Percentiles rank a stretch among this genome's conserved stretches.
Conservation (phyloP, 2,888 invertebrate genomes). For the Norana najaformis region DNA sequence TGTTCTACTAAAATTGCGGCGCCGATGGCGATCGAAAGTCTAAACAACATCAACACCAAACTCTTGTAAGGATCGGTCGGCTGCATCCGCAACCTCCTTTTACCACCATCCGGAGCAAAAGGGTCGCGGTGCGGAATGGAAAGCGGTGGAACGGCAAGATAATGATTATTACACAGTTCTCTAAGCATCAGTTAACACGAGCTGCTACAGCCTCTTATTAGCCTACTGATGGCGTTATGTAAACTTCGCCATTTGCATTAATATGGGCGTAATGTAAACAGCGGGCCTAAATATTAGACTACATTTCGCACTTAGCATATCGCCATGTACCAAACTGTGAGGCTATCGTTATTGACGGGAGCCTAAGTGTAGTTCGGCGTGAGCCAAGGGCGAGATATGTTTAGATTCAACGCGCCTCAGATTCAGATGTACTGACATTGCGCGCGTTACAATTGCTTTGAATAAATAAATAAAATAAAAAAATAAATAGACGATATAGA, state of each 20-base stretch:
- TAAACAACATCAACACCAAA: background rate
- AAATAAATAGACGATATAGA: too few relatives aligned
- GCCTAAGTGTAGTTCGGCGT: too few relatives aligned
- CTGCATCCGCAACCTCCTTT: background rate
- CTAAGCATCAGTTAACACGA: background rate
- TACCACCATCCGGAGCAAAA: background rate
- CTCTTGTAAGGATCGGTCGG: background rate
- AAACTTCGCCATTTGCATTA: background rate
- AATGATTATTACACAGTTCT: background rate
- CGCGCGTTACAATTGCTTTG: too few relatives aligned
- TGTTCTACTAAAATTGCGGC: background rate
- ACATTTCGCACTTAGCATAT: too few relatives aligned
- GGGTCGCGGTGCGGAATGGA: constrained; percentile 10
- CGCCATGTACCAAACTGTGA: too few relatives aligned
- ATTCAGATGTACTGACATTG: too few relatives aligned
- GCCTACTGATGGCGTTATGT: background rate
- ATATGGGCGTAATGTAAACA: too few relatives aligned
- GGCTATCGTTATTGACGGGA: too few relatives aligned
- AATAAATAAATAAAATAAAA: too few relatives aligned
- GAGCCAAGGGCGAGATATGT: too few relatives aligned
- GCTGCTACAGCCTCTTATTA: background rate
- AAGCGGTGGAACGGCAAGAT: background rate
- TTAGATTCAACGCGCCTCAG: too few relatives aligned
- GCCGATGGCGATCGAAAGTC: background rate
- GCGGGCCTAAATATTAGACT: too few relatives aligned